These are phyloP conservation scores for Syngnathus scovelli DNA, from an alignment of 2,113 vertebrate genomes.

Conservation along the genomic window DNA sequence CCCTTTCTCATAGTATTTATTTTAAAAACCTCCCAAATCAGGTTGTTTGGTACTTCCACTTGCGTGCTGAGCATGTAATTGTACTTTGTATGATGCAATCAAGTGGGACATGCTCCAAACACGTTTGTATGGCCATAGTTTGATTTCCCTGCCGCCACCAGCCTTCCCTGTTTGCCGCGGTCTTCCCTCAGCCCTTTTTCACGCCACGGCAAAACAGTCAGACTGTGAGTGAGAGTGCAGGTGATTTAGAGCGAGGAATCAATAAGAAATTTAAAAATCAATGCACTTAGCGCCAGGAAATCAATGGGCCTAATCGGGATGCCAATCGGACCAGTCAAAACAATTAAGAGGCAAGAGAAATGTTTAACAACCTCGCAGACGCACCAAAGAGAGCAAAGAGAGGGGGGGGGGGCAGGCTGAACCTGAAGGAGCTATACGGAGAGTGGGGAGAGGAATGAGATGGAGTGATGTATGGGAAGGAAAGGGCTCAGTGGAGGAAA, in stretches of 20 bases:
- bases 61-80: neutral
- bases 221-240: constrained; percentile 61
- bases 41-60: no score
- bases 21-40: no score
- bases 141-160: constrained; percentile 55
- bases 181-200: constrained; percentile 44
- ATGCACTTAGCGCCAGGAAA: constrained; percentile 93
- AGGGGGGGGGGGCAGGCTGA: constrained; percentile 19
- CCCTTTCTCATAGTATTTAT: no score
- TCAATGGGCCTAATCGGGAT: constrained; percentile 96
- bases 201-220: constrained; percentile 45
- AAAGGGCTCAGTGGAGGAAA: constrained; percentile 56
- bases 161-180: constrained; percentile 21
- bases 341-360: constrained; percentile 92
- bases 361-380: constrained; percentile 81
- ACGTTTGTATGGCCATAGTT: neutral
- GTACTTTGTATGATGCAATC: no score
- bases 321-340: constrained; percentile 94
- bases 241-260: constrained; percentile 90
- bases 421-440: constrained; percentile 52
- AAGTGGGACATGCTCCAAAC: neutral
- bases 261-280: constrained; percentile 98
- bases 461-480: constrained; percentile 66
- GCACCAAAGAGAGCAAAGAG: constrained; percentile 36
- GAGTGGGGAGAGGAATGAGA: constrained; percentile 56